phyloP scores from a whole-genome alignment of 2,113 vertebrate species.

The Hylia prasina region DNA sequence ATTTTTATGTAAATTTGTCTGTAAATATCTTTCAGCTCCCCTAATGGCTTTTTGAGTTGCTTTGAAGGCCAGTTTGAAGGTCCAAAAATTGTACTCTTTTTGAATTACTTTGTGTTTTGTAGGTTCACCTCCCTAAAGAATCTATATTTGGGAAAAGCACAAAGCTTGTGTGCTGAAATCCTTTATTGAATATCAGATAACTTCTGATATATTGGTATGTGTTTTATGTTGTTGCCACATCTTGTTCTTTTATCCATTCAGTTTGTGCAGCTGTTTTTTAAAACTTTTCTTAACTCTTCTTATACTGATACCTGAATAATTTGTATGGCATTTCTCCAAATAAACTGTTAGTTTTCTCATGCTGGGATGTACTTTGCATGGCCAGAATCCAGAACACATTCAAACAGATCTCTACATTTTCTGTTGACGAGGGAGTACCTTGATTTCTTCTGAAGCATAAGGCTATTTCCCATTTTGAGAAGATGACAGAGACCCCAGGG shows the following conservation, averaged over 20 bases:
- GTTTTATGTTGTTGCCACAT: neutral
- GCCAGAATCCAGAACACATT: neutral
- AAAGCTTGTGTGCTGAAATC: neutral
- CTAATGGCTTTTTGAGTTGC: neutral
- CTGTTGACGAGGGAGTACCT: constrained; percentile 29
- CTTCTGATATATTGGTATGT: neutral
- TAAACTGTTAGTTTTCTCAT: neutral
- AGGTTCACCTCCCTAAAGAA: neutral
- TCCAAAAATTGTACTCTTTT: neutral
- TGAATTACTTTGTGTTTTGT: neutral
- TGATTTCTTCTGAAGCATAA: constrained; percentile 56
- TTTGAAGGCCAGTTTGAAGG: neutral
- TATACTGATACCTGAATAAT: neutral
- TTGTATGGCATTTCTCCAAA: neutral
- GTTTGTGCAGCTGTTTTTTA: neutral
- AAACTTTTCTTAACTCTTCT: neutral
- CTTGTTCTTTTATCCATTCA: neutral
- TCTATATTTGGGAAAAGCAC: neutral
- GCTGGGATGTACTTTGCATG: neutral
- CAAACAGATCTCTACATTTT: neutral
- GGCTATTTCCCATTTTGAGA: constrained; percentile 35
- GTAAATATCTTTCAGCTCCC: neutral
- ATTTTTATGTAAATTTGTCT: neutral
- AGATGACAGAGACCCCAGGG: constrained; percentile 54
- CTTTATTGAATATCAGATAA: neutral